phyloP scores from a whole-genome alignment of 1,140 invertebrate genomes.

The Augochlora pura region DNA sequence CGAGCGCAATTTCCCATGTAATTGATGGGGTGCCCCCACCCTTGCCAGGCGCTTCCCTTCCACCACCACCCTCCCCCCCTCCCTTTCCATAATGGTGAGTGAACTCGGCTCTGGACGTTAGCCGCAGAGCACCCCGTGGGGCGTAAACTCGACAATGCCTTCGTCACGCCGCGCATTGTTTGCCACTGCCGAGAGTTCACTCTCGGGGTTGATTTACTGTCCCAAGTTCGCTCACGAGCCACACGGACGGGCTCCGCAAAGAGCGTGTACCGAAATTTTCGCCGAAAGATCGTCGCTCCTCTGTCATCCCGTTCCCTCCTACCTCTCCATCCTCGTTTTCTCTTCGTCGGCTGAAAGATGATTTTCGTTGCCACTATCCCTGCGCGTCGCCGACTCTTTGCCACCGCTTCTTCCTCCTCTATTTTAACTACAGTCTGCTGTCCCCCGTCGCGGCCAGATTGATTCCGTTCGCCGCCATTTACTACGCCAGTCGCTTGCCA shows the following conservation, averaged over 20 bases:
- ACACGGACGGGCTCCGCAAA: slow-evolving; percentile 68
- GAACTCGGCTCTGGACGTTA: slow-evolving; percentile 67
- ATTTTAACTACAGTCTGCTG: background rate
- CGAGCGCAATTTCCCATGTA: slow-evolving; percentile 77
- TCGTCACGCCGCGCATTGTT: slow-evolving; percentile 78
- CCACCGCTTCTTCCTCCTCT: background rate
- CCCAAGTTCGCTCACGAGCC: slow-evolving; percentile 57
- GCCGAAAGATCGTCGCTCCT: slow-evolving; percentile 50
- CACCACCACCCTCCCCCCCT: too few species aligned
- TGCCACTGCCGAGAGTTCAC: slow-evolving; percentile 70
- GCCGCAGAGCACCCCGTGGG: slow-evolving; percentile 69
- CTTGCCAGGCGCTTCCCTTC: slow-evolving; percentile 24
- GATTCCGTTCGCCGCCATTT: too few species aligned
- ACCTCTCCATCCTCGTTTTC: slow-evolving; percentile 2
- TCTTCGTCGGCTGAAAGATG: slow-evolving; percentile 1
- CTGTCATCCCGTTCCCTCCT: slow-evolving; percentile 22
- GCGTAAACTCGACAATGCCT: slow-evolving; percentile 78
- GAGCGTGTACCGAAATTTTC: slow-evolving; percentile 71
- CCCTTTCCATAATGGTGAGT: slow-evolving; percentile 70
- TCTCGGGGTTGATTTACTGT: slow-evolving; percentile 71
- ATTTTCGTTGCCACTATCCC: background rate
- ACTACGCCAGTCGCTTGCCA: too few species aligned
- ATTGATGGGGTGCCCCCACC: slow-evolving; percentile 72
- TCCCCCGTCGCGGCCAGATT: too few species aligned
- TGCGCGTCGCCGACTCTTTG: too few species aligned